phyloP scores from a whole-genome alignment of 2,113 vertebrate genomes.

The Thymallus thymallus region DNA sequence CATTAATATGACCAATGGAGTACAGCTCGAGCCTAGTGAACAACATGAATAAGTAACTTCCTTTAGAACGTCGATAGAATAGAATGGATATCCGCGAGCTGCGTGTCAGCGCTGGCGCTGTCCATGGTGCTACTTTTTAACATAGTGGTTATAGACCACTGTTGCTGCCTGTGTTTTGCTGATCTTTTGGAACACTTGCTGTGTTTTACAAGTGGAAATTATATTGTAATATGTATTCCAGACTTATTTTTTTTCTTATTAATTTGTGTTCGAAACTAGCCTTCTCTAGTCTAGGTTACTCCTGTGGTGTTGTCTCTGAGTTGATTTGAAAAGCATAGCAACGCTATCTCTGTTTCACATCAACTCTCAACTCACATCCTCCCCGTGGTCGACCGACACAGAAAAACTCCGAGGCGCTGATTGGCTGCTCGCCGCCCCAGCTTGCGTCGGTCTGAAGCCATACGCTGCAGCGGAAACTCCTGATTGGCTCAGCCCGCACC shows the following conservation, averaged over 20 bases:
- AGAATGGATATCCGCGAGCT: neutral
- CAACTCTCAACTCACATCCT: constrained; percentile 66
- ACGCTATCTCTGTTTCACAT: constrained; percentile 56
- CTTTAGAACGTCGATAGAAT: constrained; percentile 5
- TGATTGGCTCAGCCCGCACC: constrained; percentile 50
- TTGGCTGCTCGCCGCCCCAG: constrained; percentile 34
- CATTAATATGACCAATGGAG: constrained; percentile 27
- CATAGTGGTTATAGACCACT: neutral
- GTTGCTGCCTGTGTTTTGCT: neutral
- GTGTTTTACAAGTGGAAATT: neutral
- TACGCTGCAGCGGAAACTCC: constrained; percentile 48
- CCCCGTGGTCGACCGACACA: neutral
- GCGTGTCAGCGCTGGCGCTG: constrained; percentile 7
- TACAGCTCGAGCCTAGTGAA: constrained; percentile 1
- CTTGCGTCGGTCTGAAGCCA: constrained; percentile 28
- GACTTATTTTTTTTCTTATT: neutral
- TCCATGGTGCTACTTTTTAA: constrained; percentile 61
- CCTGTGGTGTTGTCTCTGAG: constrained; percentile 4
- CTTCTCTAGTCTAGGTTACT: neutral
- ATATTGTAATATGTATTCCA: neutral
- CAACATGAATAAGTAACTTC: constrained; percentile 39
- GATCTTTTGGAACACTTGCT: neutral
- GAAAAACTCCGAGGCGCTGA: constrained; percentile 13
- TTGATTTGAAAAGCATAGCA: constrained; percentile 36
- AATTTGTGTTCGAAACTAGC: neutral